Conservation (phyloP, 2,888 invertebrate species). For the Drosophila percnosoma region DNA sequence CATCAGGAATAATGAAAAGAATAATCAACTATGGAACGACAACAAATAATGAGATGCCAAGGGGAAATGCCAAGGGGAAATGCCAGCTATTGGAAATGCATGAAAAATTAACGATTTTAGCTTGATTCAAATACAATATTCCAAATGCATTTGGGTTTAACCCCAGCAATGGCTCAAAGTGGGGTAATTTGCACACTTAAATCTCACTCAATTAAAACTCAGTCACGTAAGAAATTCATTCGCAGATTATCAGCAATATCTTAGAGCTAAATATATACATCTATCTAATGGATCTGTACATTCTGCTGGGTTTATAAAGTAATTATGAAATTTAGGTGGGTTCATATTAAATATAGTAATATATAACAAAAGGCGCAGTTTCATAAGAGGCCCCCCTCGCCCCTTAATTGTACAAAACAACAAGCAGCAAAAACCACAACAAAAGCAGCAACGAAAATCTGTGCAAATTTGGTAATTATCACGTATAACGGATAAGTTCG, state of each 20-base stretch:
- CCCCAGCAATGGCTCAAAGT: constrained; percentile 9
- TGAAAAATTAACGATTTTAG: neutral
- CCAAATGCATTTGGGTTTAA: neutral
- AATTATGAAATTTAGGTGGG: constrained; percentile 28
- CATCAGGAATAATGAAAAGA: neutral
- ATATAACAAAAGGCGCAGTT: constrained; percentile 39
- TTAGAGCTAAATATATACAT: constrained; percentile 9
- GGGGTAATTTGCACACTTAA: constrained; percentile 26
- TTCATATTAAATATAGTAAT: constrained; percentile 30
- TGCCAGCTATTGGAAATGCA: neutral
- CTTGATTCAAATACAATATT: neutral
- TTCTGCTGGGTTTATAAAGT: constrained; percentile 42
- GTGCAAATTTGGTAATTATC: constrained; percentile 71
- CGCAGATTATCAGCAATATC: constrained; percentile 23
- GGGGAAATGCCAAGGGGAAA: constrained; percentile 31
- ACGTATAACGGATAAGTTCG: constrained; percentile 49
- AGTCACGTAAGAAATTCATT: constrained; percentile 30
- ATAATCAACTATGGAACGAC: constrained; percentile 14
- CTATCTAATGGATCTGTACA: constrained; percentile 13
- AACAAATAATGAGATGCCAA: constrained; percentile 32
- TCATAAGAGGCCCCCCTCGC: constrained; percentile 5
- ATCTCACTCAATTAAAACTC: constrained; percentile 23
- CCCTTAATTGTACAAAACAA: constrained; percentile 17
- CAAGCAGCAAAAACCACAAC: neutral
- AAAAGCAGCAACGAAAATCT: constrained; percentile 19